Conservation (phyloP, 2,113 vertebrate genomes). For the Heteronetta atricapilla region DNA sequence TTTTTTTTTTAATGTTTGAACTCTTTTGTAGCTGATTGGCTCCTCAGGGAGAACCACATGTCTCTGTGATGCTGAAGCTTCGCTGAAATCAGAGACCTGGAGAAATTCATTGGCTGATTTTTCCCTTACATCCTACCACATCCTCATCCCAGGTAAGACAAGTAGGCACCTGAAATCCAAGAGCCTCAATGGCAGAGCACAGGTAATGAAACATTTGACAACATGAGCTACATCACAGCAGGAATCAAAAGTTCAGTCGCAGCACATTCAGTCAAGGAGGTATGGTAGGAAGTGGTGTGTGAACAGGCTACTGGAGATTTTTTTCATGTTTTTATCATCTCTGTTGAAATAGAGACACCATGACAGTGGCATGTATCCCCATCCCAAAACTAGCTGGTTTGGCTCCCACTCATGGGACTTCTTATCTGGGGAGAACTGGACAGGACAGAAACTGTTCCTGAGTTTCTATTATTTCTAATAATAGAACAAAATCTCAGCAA, state of each 20-base stretch:
- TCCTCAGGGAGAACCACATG: background rate
- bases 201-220: background rate
- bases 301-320: background rate
- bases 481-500: no score
- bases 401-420: rapidly evolving
- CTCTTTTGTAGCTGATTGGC: background rate
- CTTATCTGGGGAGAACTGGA: background rate
- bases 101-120: background rate
- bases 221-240: background rate
- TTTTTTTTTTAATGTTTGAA: background rate
- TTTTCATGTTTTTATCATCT: background rate
- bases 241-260: background rate
- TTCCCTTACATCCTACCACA: rapidly evolving
- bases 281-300: background rate
- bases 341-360: background rate
- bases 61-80: background rate
- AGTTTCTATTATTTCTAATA: background rate
- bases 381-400: background rate
- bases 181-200: background rate
- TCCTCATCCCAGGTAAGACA: background rate
- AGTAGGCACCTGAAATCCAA: background rate
- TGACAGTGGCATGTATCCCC: background rate
- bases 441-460: background rate
- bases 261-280: background rate
- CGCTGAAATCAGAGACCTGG: background rate